phyloP scores from a whole-genome alignment of 2,797 vertebrate genomes.

The Sebastes vulpes region DNA sequence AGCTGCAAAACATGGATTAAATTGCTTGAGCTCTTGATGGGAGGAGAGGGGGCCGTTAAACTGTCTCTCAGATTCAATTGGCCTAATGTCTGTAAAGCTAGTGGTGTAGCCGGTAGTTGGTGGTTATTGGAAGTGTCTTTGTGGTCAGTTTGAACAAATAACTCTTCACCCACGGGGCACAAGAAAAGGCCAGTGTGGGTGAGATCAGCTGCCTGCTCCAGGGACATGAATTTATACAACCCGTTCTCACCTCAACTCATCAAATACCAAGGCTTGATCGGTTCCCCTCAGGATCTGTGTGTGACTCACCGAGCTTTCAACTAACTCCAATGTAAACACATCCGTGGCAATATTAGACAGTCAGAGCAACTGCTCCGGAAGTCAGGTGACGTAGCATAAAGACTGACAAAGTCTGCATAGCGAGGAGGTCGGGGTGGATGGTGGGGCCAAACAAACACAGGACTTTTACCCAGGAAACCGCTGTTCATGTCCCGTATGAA shows the following conservation, averaged over 20 bases:
- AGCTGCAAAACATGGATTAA: slow-evolving; percentile 88
- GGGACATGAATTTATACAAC: neutral
- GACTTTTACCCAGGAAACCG: no score
- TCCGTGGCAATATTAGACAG: no score
- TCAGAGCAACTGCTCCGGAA: no score
- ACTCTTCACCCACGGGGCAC: slow-evolving; percentile 66
- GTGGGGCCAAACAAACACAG: no score
- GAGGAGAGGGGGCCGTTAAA: slow-evolving; percentile 90
- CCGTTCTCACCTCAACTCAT: neutral
- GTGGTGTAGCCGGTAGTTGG: slow-evolving; percentile 39
- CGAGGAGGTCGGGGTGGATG: no score
- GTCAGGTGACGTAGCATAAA: no score
- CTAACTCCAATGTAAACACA: no score
- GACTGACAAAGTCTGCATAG: no score
- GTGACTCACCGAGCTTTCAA: no score
- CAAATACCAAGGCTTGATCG: neutral
- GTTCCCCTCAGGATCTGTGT: neutral
- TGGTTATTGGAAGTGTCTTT: slow-evolving; percentile 81
- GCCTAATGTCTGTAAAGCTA: slow-evolving; percentile 35
- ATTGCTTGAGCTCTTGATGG: slow-evolving; percentile 84
- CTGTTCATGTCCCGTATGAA: no score
- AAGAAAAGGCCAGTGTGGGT: slow-evolving; percentile 77
- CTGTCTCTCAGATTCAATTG: slow-evolving; percentile 90
- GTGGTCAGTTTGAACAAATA: slow-evolving; percentile 65
- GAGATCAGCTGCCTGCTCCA: neutral